Evolutionary conservation across 2,888 invertebrate genomes (phyloP), one percentile per base, ranked within the genome.

Genomic region (Meloe dianella): DNA sequence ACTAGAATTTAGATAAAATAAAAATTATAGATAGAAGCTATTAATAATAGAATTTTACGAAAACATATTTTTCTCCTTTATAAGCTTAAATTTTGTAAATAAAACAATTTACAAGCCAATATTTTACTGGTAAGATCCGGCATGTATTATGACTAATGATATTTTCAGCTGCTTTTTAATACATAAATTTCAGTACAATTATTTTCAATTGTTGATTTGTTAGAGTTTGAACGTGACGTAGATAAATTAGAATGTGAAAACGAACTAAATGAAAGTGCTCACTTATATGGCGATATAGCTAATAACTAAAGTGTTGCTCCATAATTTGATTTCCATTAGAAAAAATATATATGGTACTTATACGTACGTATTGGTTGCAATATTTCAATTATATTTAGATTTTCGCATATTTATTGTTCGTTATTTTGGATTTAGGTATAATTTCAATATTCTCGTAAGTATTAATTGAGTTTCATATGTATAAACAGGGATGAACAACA

Each of bases 101-200:
- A n/a, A 4, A 27, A 3, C 27, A 27, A 27, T 27, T 27, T 27
- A 4, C 27, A 2, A 32, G 32, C 7, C 3, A 7, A 32, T 32
- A 1, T 14, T 38, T 12, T 54, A 27, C 54, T 54, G 27, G 54
- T 54, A 24, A 0, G 9, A 54, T 27, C 54, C 14, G 54, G 27
- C 24, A 24, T 54, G 7, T 12, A 27, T 47, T 47, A 20, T 20
- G n/a, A 47, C n/a, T 47, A 47, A 47, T 47, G 1, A n/a, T 38
- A 3, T 27, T 54, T 5, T 27, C 54, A 54, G 24, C 54, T 54
- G 54, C 54, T 54, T 54, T 54, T 54, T 27, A 54, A 27, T 27
- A 27, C n/a, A n/a, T n/a, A n/a, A n/a, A 27, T 54, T 47, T 47
- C 3, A 20, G 1, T 27, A 54, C 27, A 54, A 54, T 54, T n/a